Base-by-base conservation (phyloP, 1,140 invertebrate species). In the Brachionus asplanchnoidis region DNA sequence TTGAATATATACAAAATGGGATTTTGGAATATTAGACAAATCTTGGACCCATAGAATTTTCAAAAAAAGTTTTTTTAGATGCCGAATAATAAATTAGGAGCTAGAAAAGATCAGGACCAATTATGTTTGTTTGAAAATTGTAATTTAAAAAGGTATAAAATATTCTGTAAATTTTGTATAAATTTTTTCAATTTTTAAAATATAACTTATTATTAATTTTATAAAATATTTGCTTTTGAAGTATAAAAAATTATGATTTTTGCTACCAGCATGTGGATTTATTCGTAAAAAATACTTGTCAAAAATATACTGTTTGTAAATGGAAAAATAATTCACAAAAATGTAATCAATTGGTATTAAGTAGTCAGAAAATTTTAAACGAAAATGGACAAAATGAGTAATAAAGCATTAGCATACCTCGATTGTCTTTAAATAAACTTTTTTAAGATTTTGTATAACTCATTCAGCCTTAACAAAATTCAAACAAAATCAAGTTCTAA, bases 161-260 rank as follows among this genome's bases (percentile, higher is more conserved):
- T 70, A 23, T 23, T 66, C 5, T 8, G 11, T 14, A 66, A 14
- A 53, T 14, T n/a, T 53, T 53, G 12, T 53, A 6, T 53, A 14
- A 53, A 11, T 14, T 53, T n/a, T 53, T 17, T 1, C 17, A n/a
- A n/a, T 53, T 53, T 53, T 53, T 17, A n/a, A 53, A 53, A 17
- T 53, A 53, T 6, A 17, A 53, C 14, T 50, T 56, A n/a, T n/a
- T 1, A 36, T 7, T 36, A 7, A 36, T 36, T 3, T 28, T 28
- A 28, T 28, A 28, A 28, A 56, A 60, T 20, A 20, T 20, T 20
- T 60, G 7, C 8, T 7, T 42, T 73, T 40, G 14, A 73, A 73
- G 68, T 42, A 73, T 73, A 11, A 73, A 73, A 42, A 73, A 73
- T 46, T 73, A 73, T 46, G 36, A 73, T 23, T 73, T 73, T 73